A percentile compares a stretch with the other conserved stretches of the same genome.
These are phyloP conservation scores for Gonatopus flavifemur DNA, from an alignment of 1,140 invertebrate genomes.

Conservation along the genomic window DNA sequence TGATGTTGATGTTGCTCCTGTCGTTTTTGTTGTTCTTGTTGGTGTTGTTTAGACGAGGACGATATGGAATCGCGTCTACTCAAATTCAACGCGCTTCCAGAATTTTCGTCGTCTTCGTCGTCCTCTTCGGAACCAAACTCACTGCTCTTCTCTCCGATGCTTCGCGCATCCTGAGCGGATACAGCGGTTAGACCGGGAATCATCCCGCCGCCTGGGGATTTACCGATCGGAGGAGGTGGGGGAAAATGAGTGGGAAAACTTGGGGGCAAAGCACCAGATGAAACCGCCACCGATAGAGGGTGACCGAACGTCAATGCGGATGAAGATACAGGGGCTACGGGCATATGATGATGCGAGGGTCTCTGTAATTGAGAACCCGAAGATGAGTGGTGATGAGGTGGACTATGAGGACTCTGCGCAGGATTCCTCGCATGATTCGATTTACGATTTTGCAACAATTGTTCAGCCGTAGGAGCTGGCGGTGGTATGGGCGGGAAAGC, in stretches of 20 bases:
- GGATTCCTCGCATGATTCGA: constrained; percentile 42
- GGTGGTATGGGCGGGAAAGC: constrained; percentile 67
- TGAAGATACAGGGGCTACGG: constrained; percentile 49
- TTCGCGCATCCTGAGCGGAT: constrained; percentile 38
- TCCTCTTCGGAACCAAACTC: constrained; percentile 66
- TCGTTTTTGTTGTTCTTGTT: constrained; percentile 21
- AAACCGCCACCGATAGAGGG: constrained; percentile 45
- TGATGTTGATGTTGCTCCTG: constrained; percentile 22
- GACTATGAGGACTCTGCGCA: constrained; percentile 49
- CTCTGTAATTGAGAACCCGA: constrained; percentile 40
- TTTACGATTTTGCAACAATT: constrained; percentile 36
- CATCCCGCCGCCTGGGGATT: constrained; percentile 32
- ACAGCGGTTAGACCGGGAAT: too few species aligned
- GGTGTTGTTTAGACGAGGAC: constrained; percentile 29
- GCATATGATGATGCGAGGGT: constrained; percentile 49
- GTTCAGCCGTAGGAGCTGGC: constrained; percentile 47
- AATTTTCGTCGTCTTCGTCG: constrained; percentile 67
- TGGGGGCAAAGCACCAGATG: constrained; percentile 47
- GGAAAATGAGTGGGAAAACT: constrained; percentile 50
- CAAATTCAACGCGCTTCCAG: constrained; percentile 70
- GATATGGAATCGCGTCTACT: constrained; percentile 57
- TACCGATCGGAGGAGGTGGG: constrained; percentile 41
- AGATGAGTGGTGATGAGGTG: constrained; percentile 30
- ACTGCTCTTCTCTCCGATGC: constrained; percentile 48
- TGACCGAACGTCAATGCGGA: constrained; percentile 48